Evolutionary conservation across 2,797 vertebrate genomes (phyloP), one percentile per base, ranked within the genome.

Genomic region (Clarias pachynema): DNA sequence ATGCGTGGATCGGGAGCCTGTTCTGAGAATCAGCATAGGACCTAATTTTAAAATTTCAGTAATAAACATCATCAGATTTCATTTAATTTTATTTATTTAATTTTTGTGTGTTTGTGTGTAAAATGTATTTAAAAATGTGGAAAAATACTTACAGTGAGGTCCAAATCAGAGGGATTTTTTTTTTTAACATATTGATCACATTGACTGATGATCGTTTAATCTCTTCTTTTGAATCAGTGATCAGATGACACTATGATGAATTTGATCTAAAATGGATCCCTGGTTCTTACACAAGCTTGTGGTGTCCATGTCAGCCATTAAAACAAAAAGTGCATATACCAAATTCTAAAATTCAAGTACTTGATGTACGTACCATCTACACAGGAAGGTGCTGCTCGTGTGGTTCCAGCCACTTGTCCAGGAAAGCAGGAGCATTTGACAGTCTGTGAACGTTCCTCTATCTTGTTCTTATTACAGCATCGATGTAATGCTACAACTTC

Each of bases 381-480:
- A 87, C 98, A 99, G 37, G 98, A 99, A 1, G 98, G 98, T 87
- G 96, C 95, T 2, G 98, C 98, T 86, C 97, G 93, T 22, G 98
- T 99, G 88, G 98, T 99, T 89, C 98, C 98, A 22, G 98, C 98
- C 93, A 99, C 98, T 95, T 99, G 98, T 80, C 98, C 98, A 0
- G 98, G 98, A 86, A 99, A 99, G 92, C 98, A 99, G 94, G 98
- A 99, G 88, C 98, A 99, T 95, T 99, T 99, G 89, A 99, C 97
- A 0, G 98, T 99, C 93, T 99, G 98, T 16, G 98, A 99, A 44
- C 98, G 95, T 89, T 99, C 98, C 94, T 99, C 98, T 90, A 99
- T 99, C 94, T 97, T 99, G 95, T 99, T 99, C 95, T 98, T 99
- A 94, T 99, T 99, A 94, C 98, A 99, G 95, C 98, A 99, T 93